Base-by-base conservation (phyloP, 1,140 invertebrate genomes). In the Apolygus lucorum region DNA sequence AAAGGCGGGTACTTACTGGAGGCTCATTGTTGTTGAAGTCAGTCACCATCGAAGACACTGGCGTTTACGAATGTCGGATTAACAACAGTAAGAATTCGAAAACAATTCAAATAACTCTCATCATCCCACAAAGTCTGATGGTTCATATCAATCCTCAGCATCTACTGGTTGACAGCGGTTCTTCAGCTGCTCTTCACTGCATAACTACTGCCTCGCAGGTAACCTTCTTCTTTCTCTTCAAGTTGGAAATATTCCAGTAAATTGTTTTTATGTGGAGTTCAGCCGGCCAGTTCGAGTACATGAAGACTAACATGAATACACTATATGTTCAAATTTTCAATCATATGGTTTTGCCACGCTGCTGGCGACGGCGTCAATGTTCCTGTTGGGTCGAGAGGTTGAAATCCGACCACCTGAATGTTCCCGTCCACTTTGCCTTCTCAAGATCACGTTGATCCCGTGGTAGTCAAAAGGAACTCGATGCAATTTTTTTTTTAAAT, bases 1-100 rank as follows among this genome's bases (percentile, higher is more conserved):
- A 66, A 34, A 29, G 67, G 52, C 22, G 25, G 26, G n/a, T 59
- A 1, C 75, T 67, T 71, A 74, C 54, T 34, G 63, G 63, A 1
- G 52, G 64, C 1, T 70, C 63, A 1, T 70, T 68, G 11, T 52
- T 68, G 13, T 28, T 68, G 4, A 52, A 54, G 2, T 54, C 67
- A 21, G 67, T 68, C 25, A 54, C 52, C n/a, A 17, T 34, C 2
- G 52, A 68, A 59, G 67, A 68, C 28, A 28, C 24, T 25, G 67
- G 52, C 1, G 8, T 59, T 4, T 68, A 68, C 28, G 52, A 14
- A 2, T 68, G 67, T 34, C 1, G n/a, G 2, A 49, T 49, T 4
- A 68, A 68, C 27, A 68, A 21, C 28, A 54, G 49, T 22, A 8
- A 27, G 21, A 28, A 4, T 26, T 26, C n/a, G 26, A 26, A 26